Evolutionary conservation across 1,140 invertebrate species (phyloP), one percentile per base, ranked within the genome.

Genomic region (Melitaea cinxia): DNA sequence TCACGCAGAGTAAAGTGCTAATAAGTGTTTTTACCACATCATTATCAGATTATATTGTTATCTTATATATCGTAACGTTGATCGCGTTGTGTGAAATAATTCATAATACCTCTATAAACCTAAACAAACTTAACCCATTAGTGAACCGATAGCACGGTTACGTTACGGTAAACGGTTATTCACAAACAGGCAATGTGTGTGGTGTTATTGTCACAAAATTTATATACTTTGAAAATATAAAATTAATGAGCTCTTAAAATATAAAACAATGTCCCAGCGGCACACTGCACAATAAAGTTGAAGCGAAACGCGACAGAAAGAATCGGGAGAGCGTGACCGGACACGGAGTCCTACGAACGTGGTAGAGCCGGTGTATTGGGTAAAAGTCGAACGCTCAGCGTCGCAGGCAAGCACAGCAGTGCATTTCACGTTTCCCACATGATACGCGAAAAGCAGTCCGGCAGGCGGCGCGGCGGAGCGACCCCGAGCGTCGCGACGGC

Each of bases 401-500:
- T 65, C 60, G 72, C 65, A 73, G 77, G 55, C 61, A 73, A 65
- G 65, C 60, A 78, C 76, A 83, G 76, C 75, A 75, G 74, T 85
- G 83, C 86, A 89, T 85, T 75, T 80, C 80, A 83, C 79, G 74
- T 73, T 50, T 72, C 64, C 66, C 75, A 78, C 80, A 81, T 75
- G 73, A 73, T 55, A 77, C 81, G 77, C 75, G 74, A 65, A 58
- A 75, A 65, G 69, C 72, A 62, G 69, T 53, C 65, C 65, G 66
- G 58, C 60, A 64, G 57, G 75, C 74, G 75, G 64, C 74, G 64
- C 73, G 77, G 70, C 74, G 78, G 66, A 80, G 80, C 82, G 83
- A 77, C 80, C 82, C 80, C 83, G 71, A 85, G 82, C 84, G 85
- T 87, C 87, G 85, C 85, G 85, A 82, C 85, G 85, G 84, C 85